Evolutionary conservation across 2,113 vertebrate genomes (phyloP).

Genomic region (Phylloscopus trochilus): DNA sequence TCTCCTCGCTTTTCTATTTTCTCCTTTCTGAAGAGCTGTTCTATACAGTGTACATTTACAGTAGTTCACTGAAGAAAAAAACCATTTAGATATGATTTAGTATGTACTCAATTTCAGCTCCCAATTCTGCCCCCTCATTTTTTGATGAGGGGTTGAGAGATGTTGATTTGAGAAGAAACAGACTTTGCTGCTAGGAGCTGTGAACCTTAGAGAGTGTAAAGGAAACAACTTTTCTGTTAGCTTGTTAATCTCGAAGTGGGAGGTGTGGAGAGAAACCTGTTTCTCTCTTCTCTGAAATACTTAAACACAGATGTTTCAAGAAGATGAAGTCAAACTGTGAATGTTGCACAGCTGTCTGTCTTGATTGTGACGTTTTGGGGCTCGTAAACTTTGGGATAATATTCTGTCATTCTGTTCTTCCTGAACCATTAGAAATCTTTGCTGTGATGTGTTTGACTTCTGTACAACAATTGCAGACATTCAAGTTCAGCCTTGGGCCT

Average conservation of each 20-base stretch:
- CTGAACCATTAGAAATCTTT: neutral
- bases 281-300: neutral
- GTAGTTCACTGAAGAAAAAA: neutral
- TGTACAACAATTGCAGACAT: neutral
- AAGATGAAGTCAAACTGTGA: neutral
- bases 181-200: neutral
- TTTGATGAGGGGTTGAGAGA: rapidly evolving
- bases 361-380: neutral
- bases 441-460: neutral
- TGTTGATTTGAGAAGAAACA: neutral
- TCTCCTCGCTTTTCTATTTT: neutral
- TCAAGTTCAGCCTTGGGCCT: neutral
- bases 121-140: neutral
- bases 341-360: neutral
- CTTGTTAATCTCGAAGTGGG: neutral
- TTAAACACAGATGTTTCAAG: neutral
- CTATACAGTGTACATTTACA: neutral
- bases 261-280: neutral
- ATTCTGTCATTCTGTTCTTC: neutral
- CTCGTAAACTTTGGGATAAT: neutral
- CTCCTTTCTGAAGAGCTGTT: neutral
- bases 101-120: neutral
- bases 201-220: neutral
- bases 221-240: neutral
- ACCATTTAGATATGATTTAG: neutral